Evolutionary conservation across 2,888 invertebrate genomes (phyloP).

Genomic region (Nudaria mundana): DNA sequence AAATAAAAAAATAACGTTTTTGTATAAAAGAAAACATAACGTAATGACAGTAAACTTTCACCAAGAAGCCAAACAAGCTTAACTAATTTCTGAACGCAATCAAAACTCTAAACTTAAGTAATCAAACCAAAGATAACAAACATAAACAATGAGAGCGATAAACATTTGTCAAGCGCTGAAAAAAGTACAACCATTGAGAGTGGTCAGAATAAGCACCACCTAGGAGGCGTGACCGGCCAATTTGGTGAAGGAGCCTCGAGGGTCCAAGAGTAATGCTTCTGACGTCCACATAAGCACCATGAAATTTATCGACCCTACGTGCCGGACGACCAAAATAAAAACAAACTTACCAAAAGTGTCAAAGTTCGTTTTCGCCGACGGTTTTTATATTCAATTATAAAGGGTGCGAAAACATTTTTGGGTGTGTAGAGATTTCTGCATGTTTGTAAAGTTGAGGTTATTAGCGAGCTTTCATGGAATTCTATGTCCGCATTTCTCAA

Average conservation of each 20-base stretch:
- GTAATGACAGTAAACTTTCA: too few relatives aligned
- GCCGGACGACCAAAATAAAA: constrained; percentile 60
- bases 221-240: constrained; percentile 57
- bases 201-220: constrained; percentile 34
- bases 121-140: constrained; percentile 8
- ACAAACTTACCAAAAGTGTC: constrained; percentile 58
- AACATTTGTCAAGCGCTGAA: constrained; percentile 36
- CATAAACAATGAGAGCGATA: constrained; percentile 30
- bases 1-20: too few relatives aligned
- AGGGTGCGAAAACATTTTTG: constrained; percentile 23
- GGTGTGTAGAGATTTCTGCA: constrained; percentile 17
- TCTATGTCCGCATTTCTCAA: too few relatives aligned
- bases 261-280: constrained; percentile 53
- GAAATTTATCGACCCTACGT: constrained; percentile 71
- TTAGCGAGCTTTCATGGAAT: too few relatives aligned
- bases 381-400: constrained; percentile 38
- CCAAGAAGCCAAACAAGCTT: too few relatives aligned
- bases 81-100: constrained; percentile 2
- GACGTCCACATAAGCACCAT: constrained; percentile 65
- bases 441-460: neutral
- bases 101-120: constrained; percentile 18
- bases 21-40: too few relatives aligned
- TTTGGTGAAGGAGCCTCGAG: constrained; percentile 53
- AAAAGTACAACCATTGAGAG: constrained; percentile 35
- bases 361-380: constrained; percentile 40